Evolutionary conservation across 2,113 vertebrate genomes (phyloP), one percentile per base, ranked within the genome.

Genomic region (Hemicordylus capensis): DNA sequence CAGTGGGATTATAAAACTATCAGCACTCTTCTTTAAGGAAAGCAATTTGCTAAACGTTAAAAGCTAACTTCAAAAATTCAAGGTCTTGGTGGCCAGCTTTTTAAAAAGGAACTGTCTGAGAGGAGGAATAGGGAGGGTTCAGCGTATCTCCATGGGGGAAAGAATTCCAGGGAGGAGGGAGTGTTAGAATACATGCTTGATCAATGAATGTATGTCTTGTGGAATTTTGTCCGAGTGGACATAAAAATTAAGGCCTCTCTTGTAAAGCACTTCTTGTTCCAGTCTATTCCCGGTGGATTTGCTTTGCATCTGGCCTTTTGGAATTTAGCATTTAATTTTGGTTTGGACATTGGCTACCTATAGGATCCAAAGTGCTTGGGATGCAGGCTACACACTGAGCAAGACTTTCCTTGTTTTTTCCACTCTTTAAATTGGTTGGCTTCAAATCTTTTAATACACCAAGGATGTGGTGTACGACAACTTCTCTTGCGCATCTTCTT

Each of bases 21-120:
- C 69, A 37, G 77, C 91, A 92, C 92, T 93, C 90, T 88, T 82
- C 81, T 93, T 94, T 90, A 76, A 88, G 80, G 84, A 90, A 89
- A 85, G 88, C 94, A 89, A 84, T 81, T 87, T 87, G 42, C 80
- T 85, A 67, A 76, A 34, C 76, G 70, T 48, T 89, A 24, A 76
- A 59, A 81, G 83, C 76, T 80, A 17, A 28, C 22, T 22, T 80
- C 85, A 90, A 80, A 84, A 70, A 80, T 80, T 44, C 72, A 51
- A 89, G 86, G 90, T 86, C 81, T 89, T 51, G 2, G 11, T 63
- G 44, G 83, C 67, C 58, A 82, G 86, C 39, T 34, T 51, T 22
- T 44, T 39, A 76, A 76, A 67, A 51, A 85, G 34, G 70, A 26
- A 14, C 82, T 37, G 86, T 86, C 77, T 78, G 76, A 58, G 73